These are phyloP conservation scores for Thunnus albacares DNA, from an alignment of 2,797 vertebrate genomes.

Conservation along the genomic window DNA sequence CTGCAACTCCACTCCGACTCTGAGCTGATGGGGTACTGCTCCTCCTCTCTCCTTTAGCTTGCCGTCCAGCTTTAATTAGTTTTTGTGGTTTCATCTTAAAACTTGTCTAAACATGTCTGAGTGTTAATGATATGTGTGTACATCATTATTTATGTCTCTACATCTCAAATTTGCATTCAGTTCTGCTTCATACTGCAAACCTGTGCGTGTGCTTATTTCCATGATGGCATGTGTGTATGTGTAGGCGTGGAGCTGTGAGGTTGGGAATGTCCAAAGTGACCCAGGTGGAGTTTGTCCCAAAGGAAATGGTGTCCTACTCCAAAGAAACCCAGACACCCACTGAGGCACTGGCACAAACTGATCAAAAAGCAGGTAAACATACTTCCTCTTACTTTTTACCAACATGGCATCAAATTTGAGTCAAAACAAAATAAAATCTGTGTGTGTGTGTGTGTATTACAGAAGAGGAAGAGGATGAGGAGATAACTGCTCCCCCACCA, in stretches of 20 bases:
- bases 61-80: slow-evolving; percentile 68
- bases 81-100: slow-evolving; percentile 71
- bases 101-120: slow-evolving; percentile 62
- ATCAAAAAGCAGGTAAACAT: slow-evolving; percentile 78
- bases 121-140: slow-evolving; percentile 61
- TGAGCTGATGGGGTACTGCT: slow-evolving; percentile 99
- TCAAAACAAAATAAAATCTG: background rate
- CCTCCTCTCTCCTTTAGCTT: slow-evolving; percentile 88
- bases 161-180: slow-evolving; percentile 15
- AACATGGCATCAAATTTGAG: background rate
- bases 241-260: slow-evolving; percentile 93
- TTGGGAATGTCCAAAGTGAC: slow-evolving; percentile 97
- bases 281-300: slow-evolving; percentile 96
- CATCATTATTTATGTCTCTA: slow-evolving; percentile 64
- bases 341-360: slow-evolving; percentile 87
- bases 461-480: slow-evolving; percentile 96
- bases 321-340: slow-evolving; percentile 98
- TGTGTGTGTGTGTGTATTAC: slow-evolving; percentile 37
- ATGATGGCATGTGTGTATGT: slow-evolving; percentile 22
- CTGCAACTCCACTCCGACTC: slow-evolving; percentile 99
- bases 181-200: slow-evolving; percentile 26
- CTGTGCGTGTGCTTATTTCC: slow-evolving; percentile 19
- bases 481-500: slow-evolving; percentile 84
- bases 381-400: background rate
- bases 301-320: slow-evolving; percentile 94